Conservation (phyloP, 2,797 vertebrate species). For the Arrhamphus sclerolepis region DNA sequence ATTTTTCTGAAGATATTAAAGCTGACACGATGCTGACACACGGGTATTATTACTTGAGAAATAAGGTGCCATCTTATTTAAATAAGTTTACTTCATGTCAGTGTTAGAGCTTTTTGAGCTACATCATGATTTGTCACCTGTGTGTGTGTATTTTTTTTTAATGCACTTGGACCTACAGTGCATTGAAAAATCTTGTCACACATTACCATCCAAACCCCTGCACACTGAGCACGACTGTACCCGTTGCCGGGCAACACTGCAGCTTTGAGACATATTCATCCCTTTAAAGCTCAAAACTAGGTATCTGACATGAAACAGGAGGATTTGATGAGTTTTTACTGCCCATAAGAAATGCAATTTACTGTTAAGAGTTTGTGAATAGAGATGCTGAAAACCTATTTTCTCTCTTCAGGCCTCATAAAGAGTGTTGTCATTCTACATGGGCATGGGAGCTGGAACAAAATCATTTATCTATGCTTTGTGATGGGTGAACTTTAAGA, state of each 20-base stretch:
- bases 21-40: background rate
- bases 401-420: no score
- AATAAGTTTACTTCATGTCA: background rate
- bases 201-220: slow-evolving; percentile 24
- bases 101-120: slow-evolving; percentile 1
- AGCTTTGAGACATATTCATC: slow-evolving; percentile 13
- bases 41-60: background rate
- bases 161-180: slow-evolving; percentile 6
- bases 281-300: slow-evolving; percentile 25
- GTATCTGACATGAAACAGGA: slow-evolving; percentile 17
- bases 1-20: slow-evolving; percentile 1
- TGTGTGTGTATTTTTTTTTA: slow-evolving; percentile 6
- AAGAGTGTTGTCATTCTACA: no score
- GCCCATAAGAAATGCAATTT: slow-evolving; percentile 4
- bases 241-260: slow-evolving; percentile 44
- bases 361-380: background rate
- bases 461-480: no score
- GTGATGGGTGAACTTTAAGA: no score
- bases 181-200: slow-evolving; percentile 29
- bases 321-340: slow-evolving; percentile 7
- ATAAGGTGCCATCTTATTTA: background rate
- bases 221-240: slow-evolving; percentile 27
- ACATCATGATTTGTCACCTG: slow-evolving; percentile 16
- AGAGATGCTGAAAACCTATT: no score
- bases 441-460: no score